Percentiles rank a stretch among this genome's conserved stretches.
phyloP scores from a whole-genome alignment of 2,113 vertebrate species.

The Diphyllodes magnificus region DNA sequence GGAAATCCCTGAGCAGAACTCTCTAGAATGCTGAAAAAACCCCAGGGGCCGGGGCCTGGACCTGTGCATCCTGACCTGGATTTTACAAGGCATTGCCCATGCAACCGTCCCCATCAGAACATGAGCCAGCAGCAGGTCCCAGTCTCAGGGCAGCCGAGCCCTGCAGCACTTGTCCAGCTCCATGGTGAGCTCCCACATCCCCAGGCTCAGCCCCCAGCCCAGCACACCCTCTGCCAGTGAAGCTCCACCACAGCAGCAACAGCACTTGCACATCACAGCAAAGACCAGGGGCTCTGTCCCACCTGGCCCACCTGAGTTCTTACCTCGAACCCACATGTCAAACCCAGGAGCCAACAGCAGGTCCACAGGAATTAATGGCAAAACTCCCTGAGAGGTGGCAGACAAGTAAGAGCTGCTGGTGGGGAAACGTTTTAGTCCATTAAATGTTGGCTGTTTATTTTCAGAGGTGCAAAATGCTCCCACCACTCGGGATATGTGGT shows the following conservation, averaged over 20 bases:
- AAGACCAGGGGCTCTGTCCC: background rate
- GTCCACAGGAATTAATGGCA: background rate
- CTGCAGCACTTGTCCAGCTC: background rate
- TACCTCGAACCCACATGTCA: accelerated
- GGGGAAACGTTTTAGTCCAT: accelerated
- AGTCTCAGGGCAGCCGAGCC: background rate
- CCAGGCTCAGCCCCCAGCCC: background rate
- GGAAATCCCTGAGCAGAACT: background rate
- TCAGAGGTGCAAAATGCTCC: background rate
- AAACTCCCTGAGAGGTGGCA: background rate
- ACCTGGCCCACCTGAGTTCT: background rate
- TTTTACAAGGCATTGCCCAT: background rate
- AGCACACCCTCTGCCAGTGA: background rate
- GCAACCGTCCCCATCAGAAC: accelerated
- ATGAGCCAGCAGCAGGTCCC: accelerated
- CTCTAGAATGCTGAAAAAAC: accelerated
- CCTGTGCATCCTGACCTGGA: background rate
- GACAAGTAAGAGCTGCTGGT: background rate
- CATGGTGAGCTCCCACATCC: accelerated
- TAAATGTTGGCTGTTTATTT: background rate
- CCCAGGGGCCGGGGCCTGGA: accelerated
- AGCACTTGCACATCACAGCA: background rate
- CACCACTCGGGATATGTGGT: accelerated
- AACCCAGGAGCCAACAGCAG: background rate
- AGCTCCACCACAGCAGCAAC: background rate